Base-by-base conservation (phyloP, 2,113 vertebrate species). In the Bubo blakistoni region DNA sequence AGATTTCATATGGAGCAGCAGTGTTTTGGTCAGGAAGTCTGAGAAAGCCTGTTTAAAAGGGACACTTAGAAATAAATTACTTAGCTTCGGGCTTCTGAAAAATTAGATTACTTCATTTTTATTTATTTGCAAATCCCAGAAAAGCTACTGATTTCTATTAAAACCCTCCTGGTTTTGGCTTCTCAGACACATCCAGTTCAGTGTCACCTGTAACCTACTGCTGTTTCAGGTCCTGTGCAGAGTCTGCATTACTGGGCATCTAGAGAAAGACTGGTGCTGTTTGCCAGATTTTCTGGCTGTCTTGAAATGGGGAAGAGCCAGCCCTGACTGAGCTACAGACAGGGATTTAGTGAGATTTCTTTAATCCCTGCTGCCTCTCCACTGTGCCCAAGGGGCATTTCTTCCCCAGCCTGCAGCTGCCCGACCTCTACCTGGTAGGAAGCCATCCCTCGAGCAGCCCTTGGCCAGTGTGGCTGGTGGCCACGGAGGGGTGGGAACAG, bases 361-460 rank as follows among this genome's bases (percentile, higher is more conserved):
- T 79, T 80, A 77, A 82, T 76, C 55, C 44, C 16, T 30, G 17
- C 72, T 88, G 47, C 42, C 32, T 66, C 54, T 83, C 54, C 1
- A 0, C 81, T 93, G 30, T 89, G 46, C 82, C 51, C 62, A 44
- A 24, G 20, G 29, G 18, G 9, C 3, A 4, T 34, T 93, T 72
- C 47, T 88, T 63, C 42, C n/a, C 59, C 72, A 67, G 32, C 51
- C 59, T 82, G n/a, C 10, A 13, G 54, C 81, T 88, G 62, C 49
- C 34, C 3, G 0, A 3, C 47, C 49, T 29, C 2, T 0, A 3
- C 47, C 30, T 65, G 30, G 22, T n/a, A 65, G 52, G 77, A 34
- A 51, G 47, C 44, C 24, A 20, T 22, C 3, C 55, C 72, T 40
- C 2, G 20, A 54, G 62, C 65, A 92, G 54, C 70, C 71, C 61